Base-by-base conservation (phyloP, 2,797 vertebrate species). In the Chelmon rostratus region DNA sequence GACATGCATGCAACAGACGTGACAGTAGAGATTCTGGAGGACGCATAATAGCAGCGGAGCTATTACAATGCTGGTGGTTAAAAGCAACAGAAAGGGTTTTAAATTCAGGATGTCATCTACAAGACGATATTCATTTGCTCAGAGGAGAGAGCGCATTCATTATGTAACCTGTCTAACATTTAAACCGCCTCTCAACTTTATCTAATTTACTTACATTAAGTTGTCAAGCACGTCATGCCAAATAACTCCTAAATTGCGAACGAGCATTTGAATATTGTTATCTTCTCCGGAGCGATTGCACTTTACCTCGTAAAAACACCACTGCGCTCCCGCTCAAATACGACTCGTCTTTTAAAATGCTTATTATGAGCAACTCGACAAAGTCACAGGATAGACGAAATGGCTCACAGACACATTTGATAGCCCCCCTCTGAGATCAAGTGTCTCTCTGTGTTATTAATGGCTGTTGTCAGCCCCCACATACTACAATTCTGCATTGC, bases 371-470 rank as follows among this genome's bases (percentile, higher is more conserved):
- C 59, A 85, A 73, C 87, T 89, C 63, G 25, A 81, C 88, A 85
- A 90, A 92, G 88, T 90, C 91, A 81, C 63, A 23, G 76, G 62
- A 82, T 59, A 64, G 63, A 87, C 68, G 37, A 77, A 87, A 83
- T 67, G 84, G 81, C 88, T 87, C 74, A 62, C 76, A 82, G 85
- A 88, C 76, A 82, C 83, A 74, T 90, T 90, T 89, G 87, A 90
- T 81, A 77, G 85, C 78, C 75, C 83, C 86, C 86, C 90, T 90
- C 74, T 46, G 88, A 89, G 85, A 90, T 88, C 84, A 86, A 92
- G 89, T 81, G 88, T 86, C 91, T 88, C 47, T 65, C 77, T 77
- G 81, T 87, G 88, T 92, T 94, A 91, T 94, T 93, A 91, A 92
- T 87, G 90, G 85, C 76, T 73, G 87, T 84, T 92, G 90, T 92